These are phyloP conservation scores for Anolis apletophallus DNA, from an alignment of 2,797 vertebrate genomes.

Conservation along the genomic window DNA sequence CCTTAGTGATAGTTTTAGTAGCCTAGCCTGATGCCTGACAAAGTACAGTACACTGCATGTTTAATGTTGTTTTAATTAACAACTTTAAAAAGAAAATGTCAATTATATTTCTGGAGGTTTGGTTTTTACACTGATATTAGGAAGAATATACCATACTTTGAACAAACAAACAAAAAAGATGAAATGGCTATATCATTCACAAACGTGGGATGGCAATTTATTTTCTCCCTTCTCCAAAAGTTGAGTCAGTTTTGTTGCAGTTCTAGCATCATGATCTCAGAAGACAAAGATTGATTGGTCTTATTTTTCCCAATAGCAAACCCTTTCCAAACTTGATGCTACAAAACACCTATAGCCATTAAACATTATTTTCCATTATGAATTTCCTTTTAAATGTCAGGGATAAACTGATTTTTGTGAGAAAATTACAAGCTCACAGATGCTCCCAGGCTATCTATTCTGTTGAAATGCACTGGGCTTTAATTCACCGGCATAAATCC, in stretches of 20 bases:
- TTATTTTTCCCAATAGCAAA: slow-evolving; percentile 45
- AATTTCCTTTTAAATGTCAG: background rate
- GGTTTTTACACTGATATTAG: slow-evolving; percentile 45
- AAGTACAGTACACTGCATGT: slow-evolving; percentile 69
- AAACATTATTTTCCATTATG: background rate
- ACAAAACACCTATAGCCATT: background rate
- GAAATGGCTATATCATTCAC: slow-evolving; percentile 25
- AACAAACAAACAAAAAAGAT: slow-evolving; percentile 16
- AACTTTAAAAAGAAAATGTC: slow-evolving; percentile 80
- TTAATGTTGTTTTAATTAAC: slow-evolving; percentile 82
- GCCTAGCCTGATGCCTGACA: slow-evolving; percentile 75
- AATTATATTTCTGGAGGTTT: slow-evolving; percentile 72
- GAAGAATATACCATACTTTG: slow-evolving; percentile 33
- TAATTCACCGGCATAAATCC: background rate
- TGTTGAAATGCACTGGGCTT: background rate
- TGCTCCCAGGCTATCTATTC: background rate
- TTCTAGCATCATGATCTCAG: slow-evolving; percentile 43
- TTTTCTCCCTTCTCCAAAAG: slow-evolving; percentile 21
- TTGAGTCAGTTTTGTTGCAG: slow-evolving; percentile 43
- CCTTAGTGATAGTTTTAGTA: slow-evolving; percentile 75
- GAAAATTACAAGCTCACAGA: background rate
- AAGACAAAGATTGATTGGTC: slow-evolving; percentile 33
- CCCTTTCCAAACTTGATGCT: slow-evolving; percentile 34
- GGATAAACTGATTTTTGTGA: background rate
- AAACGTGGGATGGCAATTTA: background rate